Percentiles rank a stretch among this genome's conserved stretches.
phyloP scores from a whole-genome alignment of 2,888 invertebrate genomes.

The Zaprionus lineosus region DNA sequence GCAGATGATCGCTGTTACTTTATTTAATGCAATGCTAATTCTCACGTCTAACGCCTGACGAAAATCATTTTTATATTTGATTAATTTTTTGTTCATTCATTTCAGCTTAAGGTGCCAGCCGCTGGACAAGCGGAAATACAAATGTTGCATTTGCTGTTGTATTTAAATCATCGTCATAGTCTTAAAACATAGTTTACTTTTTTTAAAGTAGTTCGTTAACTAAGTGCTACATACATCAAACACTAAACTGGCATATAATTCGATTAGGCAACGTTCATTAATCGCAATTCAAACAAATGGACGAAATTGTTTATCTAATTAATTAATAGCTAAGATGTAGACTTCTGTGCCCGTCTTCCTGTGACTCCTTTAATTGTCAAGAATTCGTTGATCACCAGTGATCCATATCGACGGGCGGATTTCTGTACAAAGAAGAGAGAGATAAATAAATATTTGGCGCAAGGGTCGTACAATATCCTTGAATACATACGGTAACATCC shows the following conservation, averaged over 20 bases:
- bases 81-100: no score
- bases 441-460: no score
- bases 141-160: no score
- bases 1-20: no score
- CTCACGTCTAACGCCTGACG: no score
- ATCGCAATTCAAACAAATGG: constrained; percentile 22
- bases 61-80: no score
- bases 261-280: constrained; percentile 29
- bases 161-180: constrained; percentile 24
- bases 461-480: no score
- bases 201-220: constrained; percentile 26
- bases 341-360: constrained; percentile 39
- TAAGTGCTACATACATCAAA: constrained; percentile 28
- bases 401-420: constrained; percentile 82
- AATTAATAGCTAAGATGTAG: constrained; percentile 35
- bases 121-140: no score
- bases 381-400: constrained; percentile 78
- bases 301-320: constrained; percentile 15
- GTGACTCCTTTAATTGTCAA: constrained; percentile 59
- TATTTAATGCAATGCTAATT: no score
- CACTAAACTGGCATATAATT: constrained; percentile 67
- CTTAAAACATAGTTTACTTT: constrained; percentile 28
- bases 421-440: constrained; percentile 68
- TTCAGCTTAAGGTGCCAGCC: no score
- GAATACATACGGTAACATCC: constrained; percentile 82